phyloP scores from a whole-genome alignment of 2,888 invertebrate species.

The Rhyacophila evoluta region DNA sequence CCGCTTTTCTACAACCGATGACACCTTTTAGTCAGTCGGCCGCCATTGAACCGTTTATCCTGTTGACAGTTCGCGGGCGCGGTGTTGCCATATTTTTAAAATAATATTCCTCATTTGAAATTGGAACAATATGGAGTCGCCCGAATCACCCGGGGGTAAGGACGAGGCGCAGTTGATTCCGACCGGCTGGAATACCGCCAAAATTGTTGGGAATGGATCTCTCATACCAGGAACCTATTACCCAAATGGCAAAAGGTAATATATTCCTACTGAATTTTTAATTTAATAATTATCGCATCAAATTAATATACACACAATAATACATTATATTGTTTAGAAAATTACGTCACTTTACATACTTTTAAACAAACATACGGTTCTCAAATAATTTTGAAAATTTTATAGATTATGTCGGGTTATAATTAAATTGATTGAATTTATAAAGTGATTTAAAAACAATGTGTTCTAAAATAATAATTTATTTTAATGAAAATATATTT shows the following conservation, averaged over 20 bases:
- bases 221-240: constrained; percentile 69
- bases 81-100: constrained; percentile 35
- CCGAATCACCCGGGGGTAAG: constrained; percentile 66
- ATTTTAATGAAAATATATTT: too few species aligned
- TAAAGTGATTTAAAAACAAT: too few species aligned
- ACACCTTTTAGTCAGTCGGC: neutral
- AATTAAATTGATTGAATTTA: too few species aligned
- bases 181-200: constrained; percentile 64
- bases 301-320: too few species aligned
- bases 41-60: constrained; percentile 30
- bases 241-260: constrained; percentile 59
- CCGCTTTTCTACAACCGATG: neutral
- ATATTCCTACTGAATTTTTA: too few species aligned
- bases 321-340: too few species aligned
- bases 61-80: constrained; percentile 29
- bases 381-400: too few species aligned
- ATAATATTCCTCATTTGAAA: neutral
- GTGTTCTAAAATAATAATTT: too few species aligned
- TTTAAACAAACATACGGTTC: too few species aligned
- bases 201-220: constrained; percentile 64
- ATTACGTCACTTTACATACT: too few species aligned
- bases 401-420: too few species aligned
- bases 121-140: constrained; percentile 43
- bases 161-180: constrained; percentile 68
- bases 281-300: too few species aligned